phyloP scores from a whole-genome alignment of 2,113 vertebrate genomes.

The Aythya baeri region DNA sequence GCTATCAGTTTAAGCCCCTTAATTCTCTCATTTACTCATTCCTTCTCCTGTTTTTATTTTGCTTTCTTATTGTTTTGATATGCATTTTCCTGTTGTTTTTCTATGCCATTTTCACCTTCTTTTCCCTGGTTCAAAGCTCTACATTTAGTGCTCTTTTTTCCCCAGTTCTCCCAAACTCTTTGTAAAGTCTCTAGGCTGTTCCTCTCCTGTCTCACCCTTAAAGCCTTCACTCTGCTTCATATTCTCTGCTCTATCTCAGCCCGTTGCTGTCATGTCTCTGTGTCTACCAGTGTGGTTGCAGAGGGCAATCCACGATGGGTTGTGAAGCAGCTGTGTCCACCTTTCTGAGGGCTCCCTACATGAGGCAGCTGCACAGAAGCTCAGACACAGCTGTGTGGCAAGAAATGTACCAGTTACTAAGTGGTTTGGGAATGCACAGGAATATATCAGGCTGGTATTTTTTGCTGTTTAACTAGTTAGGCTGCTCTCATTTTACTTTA shows the following conservation, averaged over 20 bases:
- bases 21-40: neutral
- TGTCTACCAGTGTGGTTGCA: fast-evolving
- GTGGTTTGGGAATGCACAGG: neutral
- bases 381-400: neutral
- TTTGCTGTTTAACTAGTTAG: neutral
- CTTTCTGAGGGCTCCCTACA: neutral
- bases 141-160: neutral
- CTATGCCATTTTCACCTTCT: neutral
- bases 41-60: neutral
- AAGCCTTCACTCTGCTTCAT: neutral
- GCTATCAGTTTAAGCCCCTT: neutral
- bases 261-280: neutral
- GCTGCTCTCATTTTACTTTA: neutral
- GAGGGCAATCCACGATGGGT: neutral
- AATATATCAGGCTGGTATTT: neutral
- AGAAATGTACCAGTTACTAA: neutral
- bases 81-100: neutral
- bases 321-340: fast-evolving
- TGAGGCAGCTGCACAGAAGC: neutral
- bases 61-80: neutral
- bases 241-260: neutral
- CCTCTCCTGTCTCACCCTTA: fast-evolving
- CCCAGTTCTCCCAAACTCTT: neutral
- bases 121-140: neutral
- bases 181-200: neutral